phyloP scores from a whole-genome alignment of 2,113 vertebrate genomes.

The Euleptes europaea region DNA sequence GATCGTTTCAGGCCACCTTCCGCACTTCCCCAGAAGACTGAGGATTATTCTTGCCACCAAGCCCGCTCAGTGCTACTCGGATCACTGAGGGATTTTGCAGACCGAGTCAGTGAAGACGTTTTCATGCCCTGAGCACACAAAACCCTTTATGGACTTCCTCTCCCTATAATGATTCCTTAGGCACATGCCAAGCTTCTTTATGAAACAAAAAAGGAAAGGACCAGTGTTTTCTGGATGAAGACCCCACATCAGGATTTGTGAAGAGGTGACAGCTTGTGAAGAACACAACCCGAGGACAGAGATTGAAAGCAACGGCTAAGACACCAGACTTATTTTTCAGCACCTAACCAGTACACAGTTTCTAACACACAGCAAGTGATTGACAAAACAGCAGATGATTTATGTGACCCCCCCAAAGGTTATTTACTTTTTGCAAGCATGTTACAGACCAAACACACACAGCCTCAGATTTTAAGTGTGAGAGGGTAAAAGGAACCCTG shows the following conservation, averaged over 20 bases:
- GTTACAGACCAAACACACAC: not conserved
- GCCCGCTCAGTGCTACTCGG: not conserved
- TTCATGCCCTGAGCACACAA: not conserved
- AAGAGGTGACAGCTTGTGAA: slow-evolving; percentile 19
- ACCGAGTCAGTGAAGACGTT: not conserved
- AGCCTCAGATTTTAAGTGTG: not conserved
- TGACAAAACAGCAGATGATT: not conserved
- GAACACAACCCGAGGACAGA: slow-evolving; percentile 40
- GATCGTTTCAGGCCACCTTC: not conserved
- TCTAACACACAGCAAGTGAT: not conserved
- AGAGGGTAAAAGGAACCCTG: not conserved
- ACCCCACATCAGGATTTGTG: not conserved
- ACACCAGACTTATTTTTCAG: not conserved
- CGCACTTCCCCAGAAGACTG: not conserved
- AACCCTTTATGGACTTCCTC: not conserved
- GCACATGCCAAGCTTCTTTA: not conserved
- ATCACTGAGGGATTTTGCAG: not conserved
- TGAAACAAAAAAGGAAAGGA: slow-evolving; percentile 7
- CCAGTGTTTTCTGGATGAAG: not conserved
- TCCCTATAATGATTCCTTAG: not conserved
- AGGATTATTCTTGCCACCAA: not conserved
- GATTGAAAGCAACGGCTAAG: slow-evolving; percentile 41
- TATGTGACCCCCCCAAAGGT: not conserved
- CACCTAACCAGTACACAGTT: not conserved
- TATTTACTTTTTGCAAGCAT: not conserved